Evolutionary conservation across 2,888 invertebrate species (phyloP).

Genomic region (Pinctada fucata): DNA sequence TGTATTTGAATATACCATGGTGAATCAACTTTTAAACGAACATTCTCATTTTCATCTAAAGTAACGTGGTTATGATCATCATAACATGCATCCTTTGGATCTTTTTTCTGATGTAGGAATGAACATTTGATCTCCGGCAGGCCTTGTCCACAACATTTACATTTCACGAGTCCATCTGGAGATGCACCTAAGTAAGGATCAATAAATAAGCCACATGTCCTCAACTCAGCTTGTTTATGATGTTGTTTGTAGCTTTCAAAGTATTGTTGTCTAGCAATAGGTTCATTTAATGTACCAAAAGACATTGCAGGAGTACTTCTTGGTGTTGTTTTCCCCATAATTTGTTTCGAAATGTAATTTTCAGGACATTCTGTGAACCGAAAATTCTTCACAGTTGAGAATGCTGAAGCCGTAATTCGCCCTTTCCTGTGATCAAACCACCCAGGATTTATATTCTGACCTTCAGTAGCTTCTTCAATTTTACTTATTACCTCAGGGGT

Average conservation of each 20-base stretch:
- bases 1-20: constrained; percentile 37
- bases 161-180: constrained; percentile 30
- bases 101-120: constrained; percentile 14
- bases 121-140: constrained; percentile 33
- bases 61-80: constrained; percentile 24
- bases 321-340: constrained; percentile 19
- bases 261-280: constrained; percentile 24
- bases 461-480: constrained; percentile 21
- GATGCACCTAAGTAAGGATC: constrained; percentile 25
- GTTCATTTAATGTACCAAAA: constrained; percentile 30
- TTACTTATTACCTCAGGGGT: constrained; percentile 1
- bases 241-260: constrained; percentile 12
- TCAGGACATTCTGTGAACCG: constrained; percentile 10
- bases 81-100: constrained; percentile 15
- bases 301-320: constrained; percentile 2
- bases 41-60: constrained; percentile 23
- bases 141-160: constrained; percentile 34
- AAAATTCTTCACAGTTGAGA: constrained; percentile 13
- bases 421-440: constrained; percentile 30
- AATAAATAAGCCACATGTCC: constrained; percentile 15
- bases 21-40: constrained; percentile 15
- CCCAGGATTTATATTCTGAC: constrained; percentile 13
- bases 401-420: constrained; percentile 29
- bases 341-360: constrained; percentile 27
- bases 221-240: constrained; percentile 10